Conservation (phyloP, 1,140 invertebrate genomes). For the Odontomachus brunneus region DNA sequence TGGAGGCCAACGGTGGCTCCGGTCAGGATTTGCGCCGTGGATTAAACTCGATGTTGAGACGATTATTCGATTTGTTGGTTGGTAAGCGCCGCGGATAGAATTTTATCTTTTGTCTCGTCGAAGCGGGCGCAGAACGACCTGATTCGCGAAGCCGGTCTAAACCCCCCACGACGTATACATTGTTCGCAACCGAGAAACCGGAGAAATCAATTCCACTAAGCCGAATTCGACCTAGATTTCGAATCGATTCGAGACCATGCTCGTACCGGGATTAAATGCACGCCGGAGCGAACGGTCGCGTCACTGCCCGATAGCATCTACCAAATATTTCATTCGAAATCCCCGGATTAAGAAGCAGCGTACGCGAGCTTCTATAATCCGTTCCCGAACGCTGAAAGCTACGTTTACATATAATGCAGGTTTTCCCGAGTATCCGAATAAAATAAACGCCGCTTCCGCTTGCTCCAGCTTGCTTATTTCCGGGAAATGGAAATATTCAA, state of each 20-base stretch:
- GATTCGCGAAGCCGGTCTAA: slow-evolving; percentile 61
- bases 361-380: slow-evolving; percentile 55
- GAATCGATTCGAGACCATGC: slow-evolving; percentile 70
- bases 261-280: slow-evolving; percentile 67
- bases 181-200: slow-evolving; percentile 74
- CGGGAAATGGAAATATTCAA: slow-evolving; percentile 6
- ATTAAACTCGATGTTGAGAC: slow-evolving; percentile 57
- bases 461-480: slow-evolving; percentile 9
- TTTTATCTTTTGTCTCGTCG: slow-evolving; percentile 59
- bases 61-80: slow-evolving; percentile 59
- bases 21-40: slow-evolving; percentile 32
- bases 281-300: slow-evolving; percentile 61
- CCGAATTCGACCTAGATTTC: slow-evolving; percentile 75
- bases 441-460: slow-evolving; percentile 47
- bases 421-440: slow-evolving; percentile 45
- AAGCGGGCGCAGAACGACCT: slow-evolving; percentile 56
- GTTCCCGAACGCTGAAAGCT: slow-evolving; percentile 52
- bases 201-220: slow-evolving; percentile 74
- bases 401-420: slow-evolving; percentile 49
- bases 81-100: slow-evolving; percentile 55
- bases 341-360: slow-evolving; percentile 69
- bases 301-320: slow-evolving; percentile 64
- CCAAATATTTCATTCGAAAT: slow-evolving; percentile 73
- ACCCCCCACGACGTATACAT: slow-evolving; percentile 58
- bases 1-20: slow-evolving; percentile 1